Conservation (phyloP, 2,888 invertebrate genomes). For the Callyntrura guangdongensis region DNA sequence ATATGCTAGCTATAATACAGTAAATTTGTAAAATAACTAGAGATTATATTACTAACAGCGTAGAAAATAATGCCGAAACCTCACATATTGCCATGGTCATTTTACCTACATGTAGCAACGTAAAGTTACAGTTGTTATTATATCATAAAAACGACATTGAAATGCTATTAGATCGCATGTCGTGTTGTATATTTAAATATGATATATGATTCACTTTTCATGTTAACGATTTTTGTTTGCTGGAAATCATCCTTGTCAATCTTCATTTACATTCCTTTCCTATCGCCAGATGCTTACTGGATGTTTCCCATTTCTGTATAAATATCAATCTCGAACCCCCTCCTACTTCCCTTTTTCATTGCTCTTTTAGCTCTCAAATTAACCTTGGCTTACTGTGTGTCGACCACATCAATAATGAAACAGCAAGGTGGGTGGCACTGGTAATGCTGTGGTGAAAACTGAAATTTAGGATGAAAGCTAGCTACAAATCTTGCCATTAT, state of each 20-base stretch:
- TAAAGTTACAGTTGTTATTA: no score
- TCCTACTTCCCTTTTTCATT: slow-evolving; percentile 65
- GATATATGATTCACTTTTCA: neutral
- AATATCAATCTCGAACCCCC: slow-evolving; percentile 72
- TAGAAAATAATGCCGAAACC: no score
- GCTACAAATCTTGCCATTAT: neutral
- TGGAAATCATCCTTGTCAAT: slow-evolving; percentile 56
- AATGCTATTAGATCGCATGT: no score
- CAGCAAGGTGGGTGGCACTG: slow-evolving; percentile 17
- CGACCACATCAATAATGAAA: slow-evolving; percentile 43
- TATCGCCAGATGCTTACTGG: slow-evolving; percentile 42
- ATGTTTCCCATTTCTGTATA: neutral
- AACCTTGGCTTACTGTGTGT: slow-evolving; percentile 49
- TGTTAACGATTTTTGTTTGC: neutral
- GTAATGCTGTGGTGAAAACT: neutral
- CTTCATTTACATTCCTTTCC: slow-evolving; percentile 52
- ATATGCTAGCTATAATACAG: no score
- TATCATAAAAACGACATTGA: no score
- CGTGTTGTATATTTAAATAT: neutral
- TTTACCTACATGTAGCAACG: no score
- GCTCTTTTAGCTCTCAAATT: neutral
- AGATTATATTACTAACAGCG: no score
- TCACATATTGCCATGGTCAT: no score
- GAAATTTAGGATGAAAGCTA: neutral
- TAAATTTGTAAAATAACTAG: no score